Base-by-base conservation (phyloP, 1,140 invertebrate species). In the Lordiphosa collinella region DNA sequence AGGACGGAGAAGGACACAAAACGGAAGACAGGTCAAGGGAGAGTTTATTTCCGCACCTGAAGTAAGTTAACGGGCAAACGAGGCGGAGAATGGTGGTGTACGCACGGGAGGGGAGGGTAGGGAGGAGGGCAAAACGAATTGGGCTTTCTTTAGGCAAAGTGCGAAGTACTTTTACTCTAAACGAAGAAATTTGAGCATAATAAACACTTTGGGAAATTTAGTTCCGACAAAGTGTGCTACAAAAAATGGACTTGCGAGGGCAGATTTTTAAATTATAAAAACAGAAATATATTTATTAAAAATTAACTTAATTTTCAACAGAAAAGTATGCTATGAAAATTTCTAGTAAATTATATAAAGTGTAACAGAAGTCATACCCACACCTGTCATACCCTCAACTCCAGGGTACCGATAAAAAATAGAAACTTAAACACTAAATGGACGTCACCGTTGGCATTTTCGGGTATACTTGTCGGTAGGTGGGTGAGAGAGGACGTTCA, bases 11-110 rank as follows among this genome's bases (percentile, higher is more conserved):
- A 18, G 47, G 22, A 35, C 50, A 38, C 41, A 16, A 34, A 58
- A 37, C 70, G 75, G 75, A 80, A 82, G 70, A 51, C 60, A 54
- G 75, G 76, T 75, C 75, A 82, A 75, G 76, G 75, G 69, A 79
- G 70, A 82, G 65, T 80, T 66, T 82, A 80, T 80, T 80, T 80
- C 76, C 71, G 75, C 70, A 78, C 65, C 74, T 78, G 74, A 68
- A 78, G 63, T 61, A 71, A 73, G 68, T 66, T 53, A 49, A 49
- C 25, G 48, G 53, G 46, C 40, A 54, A 63, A 59, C 31, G 38
- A 46, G 58, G 48, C 34, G 34, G 4, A 50, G 49, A 49, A 64
- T 25, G 22, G 4, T 25, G 22, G 5, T 25, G 6, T 48, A 18
- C 52, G 37, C 40, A 61, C 18, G 48, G 53, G 32, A 38, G 40